phyloP scores from a whole-genome alignment of 2,888 invertebrate genomes.

The Scaptomyza polygonia region DNA sequence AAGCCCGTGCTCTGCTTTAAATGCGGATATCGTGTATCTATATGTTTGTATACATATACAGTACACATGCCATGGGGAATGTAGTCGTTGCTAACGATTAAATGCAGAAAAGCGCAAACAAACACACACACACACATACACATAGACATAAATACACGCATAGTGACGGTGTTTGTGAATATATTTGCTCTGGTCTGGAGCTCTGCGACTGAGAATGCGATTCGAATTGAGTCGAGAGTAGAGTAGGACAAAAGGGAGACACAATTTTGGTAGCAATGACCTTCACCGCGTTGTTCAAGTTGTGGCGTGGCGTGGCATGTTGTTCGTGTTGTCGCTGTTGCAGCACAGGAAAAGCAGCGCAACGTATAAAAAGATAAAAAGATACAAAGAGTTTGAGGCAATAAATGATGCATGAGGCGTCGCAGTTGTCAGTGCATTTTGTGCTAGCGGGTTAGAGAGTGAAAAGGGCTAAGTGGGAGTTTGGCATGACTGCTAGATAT shows the following conservation, averaged over 20 bases:
- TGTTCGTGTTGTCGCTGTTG: conserved; percentile 36
- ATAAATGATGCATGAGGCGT: conserved; percentile 71
- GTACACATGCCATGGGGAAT: conserved; percentile 47
- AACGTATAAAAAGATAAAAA: conserved; percentile 39
- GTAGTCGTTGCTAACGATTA: conserved; percentile 39
- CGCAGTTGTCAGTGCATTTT: conserved; percentile 30
- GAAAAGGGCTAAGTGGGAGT: conserved; percentile 20
- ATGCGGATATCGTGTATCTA: conserved; percentile 64
- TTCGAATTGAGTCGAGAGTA: conserved; percentile 65
- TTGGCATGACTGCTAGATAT: conserved; percentile 30
- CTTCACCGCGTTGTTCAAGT: conserved; percentile 85
- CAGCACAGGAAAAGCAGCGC: conserved; percentile 45
- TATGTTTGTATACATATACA: background rate
- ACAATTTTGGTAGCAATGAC: conserved; percentile 85
- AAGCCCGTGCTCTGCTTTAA: conserved; percentile 34
- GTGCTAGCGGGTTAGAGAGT: conserved; percentile 6
- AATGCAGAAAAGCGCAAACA: conserved; percentile 37
- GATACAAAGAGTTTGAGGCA: conserved; percentile 43
- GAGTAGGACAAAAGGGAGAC: conserved; percentile 83
- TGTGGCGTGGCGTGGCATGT: conserved; percentile 54
- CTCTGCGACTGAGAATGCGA: conserved; percentile 53
- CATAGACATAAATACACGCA: background rate
- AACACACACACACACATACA: conserved; percentile 8
- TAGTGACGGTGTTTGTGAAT: conserved; percentile 10
- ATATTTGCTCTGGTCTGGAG: conserved; percentile 38